Conservation (phyloP, 2,797 vertebrate genomes). For the Hapalemur alaotrensis region DNA sequence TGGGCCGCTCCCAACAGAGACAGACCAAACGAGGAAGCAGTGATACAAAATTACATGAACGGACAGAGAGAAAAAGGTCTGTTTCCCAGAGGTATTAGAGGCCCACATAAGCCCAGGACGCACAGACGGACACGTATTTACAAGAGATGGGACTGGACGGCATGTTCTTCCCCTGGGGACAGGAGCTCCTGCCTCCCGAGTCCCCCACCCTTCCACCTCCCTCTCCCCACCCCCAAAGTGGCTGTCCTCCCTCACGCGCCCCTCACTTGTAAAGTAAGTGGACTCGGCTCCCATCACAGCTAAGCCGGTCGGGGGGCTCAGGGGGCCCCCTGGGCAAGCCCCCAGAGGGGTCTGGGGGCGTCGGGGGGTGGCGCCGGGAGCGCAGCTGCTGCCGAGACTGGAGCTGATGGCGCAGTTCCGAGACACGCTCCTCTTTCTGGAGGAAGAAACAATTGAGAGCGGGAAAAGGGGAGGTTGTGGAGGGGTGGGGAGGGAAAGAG, state of each 20-base stretch:
- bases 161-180: neutral
- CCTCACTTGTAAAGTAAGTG: constrained; percentile 94
- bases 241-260: neutral
- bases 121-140: constrained; percentile 44
- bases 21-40: constrained; percentile 19
- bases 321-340: constrained; percentile 79
- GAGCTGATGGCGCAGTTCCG: constrained; percentile 93
- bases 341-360: constrained; percentile 87
- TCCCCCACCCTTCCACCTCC: neutral
- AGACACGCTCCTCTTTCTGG: constrained; percentile 95
- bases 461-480: neutral
- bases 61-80: neutral
- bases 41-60: neutral
- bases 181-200: neutral
- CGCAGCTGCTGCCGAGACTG: constrained; percentile 93
- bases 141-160: neutral
- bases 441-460: neutral
- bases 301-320: constrained; percentile 89
- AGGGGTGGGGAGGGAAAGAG: neutral
- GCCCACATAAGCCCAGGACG: neutral
- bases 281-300: constrained; percentile 94
- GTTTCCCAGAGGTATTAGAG: neutral
- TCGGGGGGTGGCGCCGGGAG: constrained; percentile 90
- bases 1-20: neutral
- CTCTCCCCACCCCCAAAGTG: neutral